Evolutionary conservation across 2,888 invertebrate genomes (phyloP), one percentile per base, ranked within the genome.

Genomic region (Neoascia interrupta): DNA sequence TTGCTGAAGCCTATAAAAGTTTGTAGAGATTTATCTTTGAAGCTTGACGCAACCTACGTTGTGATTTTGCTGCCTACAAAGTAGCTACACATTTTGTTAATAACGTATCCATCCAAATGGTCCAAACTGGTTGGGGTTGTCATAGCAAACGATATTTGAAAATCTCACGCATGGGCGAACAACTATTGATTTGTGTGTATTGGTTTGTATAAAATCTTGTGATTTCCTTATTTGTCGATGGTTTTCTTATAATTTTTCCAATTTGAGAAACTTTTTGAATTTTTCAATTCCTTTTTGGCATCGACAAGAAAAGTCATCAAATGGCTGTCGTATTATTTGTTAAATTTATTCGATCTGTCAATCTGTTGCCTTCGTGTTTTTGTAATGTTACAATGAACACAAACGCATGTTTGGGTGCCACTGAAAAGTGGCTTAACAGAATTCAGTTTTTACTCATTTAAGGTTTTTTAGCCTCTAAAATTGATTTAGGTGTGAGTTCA

Each of bases 151-250:
- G 49, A 6, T 60, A 39, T 54, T 72, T 54, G 28, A 66, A 61
- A 61, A 54, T 79, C 47, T 28, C 37, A 79, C 61, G 66, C 66
- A 79, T 79, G 73, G 79, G 79, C 79, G 79, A 79, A 73, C 79
- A 49, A 56, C 79, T 79, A 53, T 72, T 60, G 19, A 31, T 36
- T 49, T 31, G 73, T 49, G n/a, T n/a, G n/a, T n/a, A n/a, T n/a
- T n/a, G n/a, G n/a, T n/a, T n/a, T n/a, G n/a, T 31, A 5, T 2
- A 31, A 66, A 45, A 60, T 69, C 60, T 66, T 54, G 43, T 23
- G 37, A 66, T 68, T 73, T 79, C 73, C 79, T 79, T 79, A 73
- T 79, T 79, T 66, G 79, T 61, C 37, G 21, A 66, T 61, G 47
- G 26, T 15, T 72, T 61, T 56, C 61, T 49, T 73, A 68, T 60